Conservation (phyloP, 2,113 vertebrate species). For the Zapus hudsonius region DNA sequence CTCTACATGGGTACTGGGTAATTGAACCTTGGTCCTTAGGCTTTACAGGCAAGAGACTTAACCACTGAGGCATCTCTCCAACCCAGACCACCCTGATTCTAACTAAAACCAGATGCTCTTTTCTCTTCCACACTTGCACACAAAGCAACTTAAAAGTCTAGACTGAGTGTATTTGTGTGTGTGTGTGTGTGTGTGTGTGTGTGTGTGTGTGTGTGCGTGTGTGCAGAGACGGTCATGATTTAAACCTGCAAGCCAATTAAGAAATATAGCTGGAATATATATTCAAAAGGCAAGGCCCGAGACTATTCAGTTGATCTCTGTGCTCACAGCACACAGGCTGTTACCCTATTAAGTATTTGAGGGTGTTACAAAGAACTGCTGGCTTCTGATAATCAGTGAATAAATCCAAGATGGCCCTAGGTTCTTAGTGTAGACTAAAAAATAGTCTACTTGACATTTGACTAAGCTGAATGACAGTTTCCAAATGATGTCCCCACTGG, state of each 20-base stretch:
- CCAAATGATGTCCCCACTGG: neutral
- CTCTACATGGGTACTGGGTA: too few relatives aligned
- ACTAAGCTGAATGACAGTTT: neutral
- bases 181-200: too few relatives aligned
- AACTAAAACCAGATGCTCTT: neutral
- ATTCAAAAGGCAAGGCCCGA: neutral
- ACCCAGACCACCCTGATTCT: slow-evolving; percentile 13
- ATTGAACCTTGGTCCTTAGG: too few relatives aligned
- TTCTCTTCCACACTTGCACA: neutral
- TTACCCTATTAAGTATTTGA: neutral
- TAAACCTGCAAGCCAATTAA: neutral
- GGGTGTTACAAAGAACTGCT: neutral
- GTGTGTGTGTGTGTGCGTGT: too few relatives aligned
- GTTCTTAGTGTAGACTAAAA: neutral
- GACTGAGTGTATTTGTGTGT: too few relatives aligned
- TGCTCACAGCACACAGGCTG: neutral
- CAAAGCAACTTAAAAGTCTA: neutral
- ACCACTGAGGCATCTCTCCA: too few relatives aligned
- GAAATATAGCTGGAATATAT: neutral
- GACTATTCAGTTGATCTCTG: neutral
- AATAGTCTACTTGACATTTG: neutral
- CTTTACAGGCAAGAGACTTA: too few relatives aligned
- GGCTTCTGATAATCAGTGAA: slow-evolving; percentile 24
- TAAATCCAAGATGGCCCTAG: neutral
- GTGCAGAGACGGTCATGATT: neutral